These are phyloP conservation scores for Malthinus seriepunctatus DNA, from an alignment of 2,888 invertebrate species.

Conservation along the genomic window DNA sequence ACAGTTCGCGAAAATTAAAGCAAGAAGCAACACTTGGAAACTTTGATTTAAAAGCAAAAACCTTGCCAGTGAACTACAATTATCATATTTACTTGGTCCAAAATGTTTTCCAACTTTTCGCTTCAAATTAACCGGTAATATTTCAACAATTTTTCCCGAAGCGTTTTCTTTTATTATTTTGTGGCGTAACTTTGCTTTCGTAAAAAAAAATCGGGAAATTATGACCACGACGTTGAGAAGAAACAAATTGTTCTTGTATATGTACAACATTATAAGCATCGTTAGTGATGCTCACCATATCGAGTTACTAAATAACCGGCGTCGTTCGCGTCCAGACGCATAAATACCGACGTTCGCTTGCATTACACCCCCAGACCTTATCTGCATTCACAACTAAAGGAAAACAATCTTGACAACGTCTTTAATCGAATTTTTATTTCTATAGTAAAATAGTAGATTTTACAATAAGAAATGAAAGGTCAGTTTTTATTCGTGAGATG, in stretches of 20 bases:
- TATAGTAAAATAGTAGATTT: no score
- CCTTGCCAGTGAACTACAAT: slow-evolving; percentile 16
- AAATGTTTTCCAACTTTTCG: slow-evolving; percentile 5
- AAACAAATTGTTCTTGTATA: slow-evolving; percentile 19
- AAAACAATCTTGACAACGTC: slow-evolving; percentile 14
- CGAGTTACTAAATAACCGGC: slow-evolving; percentile 35
- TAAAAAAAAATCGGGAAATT: not conserved
- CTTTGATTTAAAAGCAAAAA: slow-evolving; percentile 41
- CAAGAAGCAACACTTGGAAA: slow-evolving; percentile 41
- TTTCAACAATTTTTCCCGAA: no score
- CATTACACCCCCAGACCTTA: slow-evolving; percentile 20
- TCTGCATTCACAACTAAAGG: slow-evolving; percentile 23
- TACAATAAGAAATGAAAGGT: no score
- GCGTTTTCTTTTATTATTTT: no score
- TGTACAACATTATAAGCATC: slow-evolving; percentile 29
- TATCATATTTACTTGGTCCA: slow-evolving; percentile 13
- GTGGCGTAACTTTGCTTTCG: not conserved
- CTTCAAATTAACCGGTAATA: no score
- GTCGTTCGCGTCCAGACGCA: slow-evolving; percentile 33
- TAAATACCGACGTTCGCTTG: slow-evolving; percentile 29
- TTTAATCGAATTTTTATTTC: slow-evolving; percentile 25
- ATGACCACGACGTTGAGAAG: slow-evolving; percentile 9
- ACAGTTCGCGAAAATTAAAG: slow-evolving; percentile 44
- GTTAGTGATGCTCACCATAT: slow-evolving; percentile 32
- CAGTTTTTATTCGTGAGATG: no score